Conservation (phyloP, 2,888 invertebrate species). For the Diplolepis rosae region DNA sequence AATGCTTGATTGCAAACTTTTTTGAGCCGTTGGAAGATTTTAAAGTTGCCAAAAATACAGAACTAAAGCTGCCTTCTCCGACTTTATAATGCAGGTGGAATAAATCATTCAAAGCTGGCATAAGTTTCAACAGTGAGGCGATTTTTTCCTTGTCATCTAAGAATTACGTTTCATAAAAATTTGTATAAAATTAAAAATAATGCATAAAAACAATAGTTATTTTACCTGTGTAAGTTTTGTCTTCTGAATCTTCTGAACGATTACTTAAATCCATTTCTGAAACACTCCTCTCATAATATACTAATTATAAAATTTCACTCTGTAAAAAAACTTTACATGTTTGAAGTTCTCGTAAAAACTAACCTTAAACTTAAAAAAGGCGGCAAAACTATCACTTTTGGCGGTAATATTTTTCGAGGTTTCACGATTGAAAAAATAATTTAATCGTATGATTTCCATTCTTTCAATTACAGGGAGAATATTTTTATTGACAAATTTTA, state of each 20-base stretch:
- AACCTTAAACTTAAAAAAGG: constrained; percentile 10
- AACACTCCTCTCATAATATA: not conserved
- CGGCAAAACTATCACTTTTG: not conserved
- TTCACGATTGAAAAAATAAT: not conserved
- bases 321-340: not conserved
- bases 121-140: constrained; percentile 72
- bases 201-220: not conserved
- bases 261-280: not conserved
- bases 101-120: constrained; percentile 79
- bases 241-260: not conserved
- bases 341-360: constrained; percentile 2
- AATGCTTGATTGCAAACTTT: constrained; percentile 88
- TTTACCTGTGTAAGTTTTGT: not conserved
- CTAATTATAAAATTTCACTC: not conserved
- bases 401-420: not conserved
- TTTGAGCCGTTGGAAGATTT: constrained; percentile 73
- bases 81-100: constrained; percentile 83
- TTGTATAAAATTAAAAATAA: not conserved
- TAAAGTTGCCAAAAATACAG: constrained; percentile 86
- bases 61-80: constrained; percentile 91
- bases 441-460: not conserved
- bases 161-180: constrained; percentile 21
- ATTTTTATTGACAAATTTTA: not conserved
- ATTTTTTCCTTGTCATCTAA: constrained; percentile 62
- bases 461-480: not conserved